These are phyloP conservation scores for Bucorvus abyssinicus DNA, from an alignment of 2,797 vertebrate genomes.

Conservation along the genomic window DNA sequence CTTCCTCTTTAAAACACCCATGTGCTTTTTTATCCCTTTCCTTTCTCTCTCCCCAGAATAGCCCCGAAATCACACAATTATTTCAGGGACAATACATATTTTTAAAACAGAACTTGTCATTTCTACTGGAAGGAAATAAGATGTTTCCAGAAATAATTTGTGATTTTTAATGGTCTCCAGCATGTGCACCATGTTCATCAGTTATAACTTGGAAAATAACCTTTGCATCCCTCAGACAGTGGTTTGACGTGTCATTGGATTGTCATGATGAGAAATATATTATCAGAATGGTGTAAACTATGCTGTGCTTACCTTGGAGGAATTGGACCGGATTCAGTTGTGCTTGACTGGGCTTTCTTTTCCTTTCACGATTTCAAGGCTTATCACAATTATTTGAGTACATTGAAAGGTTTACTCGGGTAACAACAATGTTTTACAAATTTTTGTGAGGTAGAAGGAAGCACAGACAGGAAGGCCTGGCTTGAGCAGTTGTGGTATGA, in stretches of 20 bases:
- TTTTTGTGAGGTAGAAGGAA: not conserved
- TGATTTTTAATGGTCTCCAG: not conserved
- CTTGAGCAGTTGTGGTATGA: not conserved
- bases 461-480: not conserved
- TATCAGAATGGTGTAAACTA: not conserved
- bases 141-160: not conserved
- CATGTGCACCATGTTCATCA: not conserved
- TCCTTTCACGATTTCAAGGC: not conserved
- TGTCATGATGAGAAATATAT: not conserved
- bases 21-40: not conserved
- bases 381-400: not conserved
- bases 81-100: not conserved
- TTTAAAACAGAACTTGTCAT: not conserved
- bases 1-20: not conserved
- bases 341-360: not conserved
- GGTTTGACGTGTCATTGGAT: not conserved
- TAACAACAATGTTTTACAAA: not conserved
- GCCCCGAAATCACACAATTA: not conserved
- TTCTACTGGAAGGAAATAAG: not conserved
- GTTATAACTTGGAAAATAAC: not conserved
- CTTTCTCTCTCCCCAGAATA: not conserved
- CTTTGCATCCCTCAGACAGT: not conserved
- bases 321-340: not conserved
- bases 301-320: not conserved
- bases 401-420: not conserved